phyloP scores from a whole-genome alignment of 2,797 vertebrate genomes.

The Phrynocephalus forsythii region DNA sequence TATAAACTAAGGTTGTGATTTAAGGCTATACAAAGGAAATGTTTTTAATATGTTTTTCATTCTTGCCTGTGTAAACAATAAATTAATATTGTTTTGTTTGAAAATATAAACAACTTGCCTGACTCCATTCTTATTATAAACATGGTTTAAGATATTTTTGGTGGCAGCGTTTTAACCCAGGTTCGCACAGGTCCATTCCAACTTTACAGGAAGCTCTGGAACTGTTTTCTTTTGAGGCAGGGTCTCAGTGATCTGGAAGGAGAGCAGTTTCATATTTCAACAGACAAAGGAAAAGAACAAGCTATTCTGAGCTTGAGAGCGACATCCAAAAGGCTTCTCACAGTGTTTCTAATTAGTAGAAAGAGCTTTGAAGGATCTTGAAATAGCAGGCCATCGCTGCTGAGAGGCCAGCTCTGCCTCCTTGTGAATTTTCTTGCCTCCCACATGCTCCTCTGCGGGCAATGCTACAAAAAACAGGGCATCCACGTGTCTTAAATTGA shows the following conservation, averaged over 20 bases:
- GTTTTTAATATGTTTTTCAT: too few relatives aligned
- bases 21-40: too few relatives aligned
- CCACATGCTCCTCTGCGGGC: neutral
- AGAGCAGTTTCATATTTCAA: neutral
- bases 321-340: neutral
- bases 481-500: neutral
- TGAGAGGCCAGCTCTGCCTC: too few relatives aligned
- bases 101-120: too few relatives aligned
- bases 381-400: neutral
- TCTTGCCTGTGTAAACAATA: too few relatives aligned
- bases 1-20: too few relatives aligned
- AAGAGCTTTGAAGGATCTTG: neutral
- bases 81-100: too few relatives aligned
- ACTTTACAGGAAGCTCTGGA: neutral
- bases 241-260: neutral
- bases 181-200: neutral
- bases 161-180: too few relatives aligned
- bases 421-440: neutral
- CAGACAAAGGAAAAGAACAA: neutral
- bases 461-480: too few relatives aligned
- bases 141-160: too few relatives aligned
- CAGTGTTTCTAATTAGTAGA: neutral
- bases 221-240: neutral
- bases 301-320: too few relatives aligned
- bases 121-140: too few relatives aligned